Conservation (phyloP, 2,888 invertebrate genomes). For the Idaea biselata region DNA sequence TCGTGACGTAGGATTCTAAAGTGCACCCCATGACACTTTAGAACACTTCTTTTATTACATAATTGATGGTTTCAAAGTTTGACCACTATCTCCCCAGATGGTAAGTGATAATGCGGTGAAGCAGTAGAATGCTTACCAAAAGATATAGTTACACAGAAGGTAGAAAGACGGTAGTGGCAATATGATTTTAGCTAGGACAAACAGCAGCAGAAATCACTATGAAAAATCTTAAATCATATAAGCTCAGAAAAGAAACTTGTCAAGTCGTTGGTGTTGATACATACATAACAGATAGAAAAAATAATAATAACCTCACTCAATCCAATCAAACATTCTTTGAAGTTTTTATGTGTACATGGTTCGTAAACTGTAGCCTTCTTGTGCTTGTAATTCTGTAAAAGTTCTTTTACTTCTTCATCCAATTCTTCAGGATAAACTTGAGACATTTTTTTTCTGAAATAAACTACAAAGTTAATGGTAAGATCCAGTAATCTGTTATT, state of each 20-base stretch:
- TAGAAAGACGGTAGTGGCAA: background rate
- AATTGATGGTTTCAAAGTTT: too few relatives aligned
- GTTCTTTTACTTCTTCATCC: conserved; percentile 72
- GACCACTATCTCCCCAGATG: too few relatives aligned
- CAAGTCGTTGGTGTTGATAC: background rate
- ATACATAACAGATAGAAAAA: background rate
- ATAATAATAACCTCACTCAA: conserved; percentile 49
- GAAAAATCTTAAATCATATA: too few relatives aligned
- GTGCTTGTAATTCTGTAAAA: conserved; percentile 63
- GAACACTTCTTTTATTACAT: background rate
- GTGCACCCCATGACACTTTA: conserved; percentile 2
- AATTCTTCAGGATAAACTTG: conserved; percentile 40
- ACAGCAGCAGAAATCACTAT: too few relatives aligned
- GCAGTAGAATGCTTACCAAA: too few relatives aligned
- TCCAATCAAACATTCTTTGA: conserved; percentile 67
- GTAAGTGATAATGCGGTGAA: too few relatives aligned
- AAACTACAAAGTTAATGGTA: background rate
- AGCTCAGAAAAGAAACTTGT: too few relatives aligned
- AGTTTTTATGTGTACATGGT: conserved; percentile 64
- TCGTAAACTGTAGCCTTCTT: conserved; percentile 67
- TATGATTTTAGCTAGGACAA: too few relatives aligned
- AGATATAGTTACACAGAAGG: too few relatives aligned
- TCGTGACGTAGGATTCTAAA: too few relatives aligned
- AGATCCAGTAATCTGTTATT: too few relatives aligned
- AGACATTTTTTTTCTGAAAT: conserved; percentile 29